Evolutionary conservation across 2,113 vertebrate genomes (phyloP).

Genomic region (Platichthys stellatus): DNA sequence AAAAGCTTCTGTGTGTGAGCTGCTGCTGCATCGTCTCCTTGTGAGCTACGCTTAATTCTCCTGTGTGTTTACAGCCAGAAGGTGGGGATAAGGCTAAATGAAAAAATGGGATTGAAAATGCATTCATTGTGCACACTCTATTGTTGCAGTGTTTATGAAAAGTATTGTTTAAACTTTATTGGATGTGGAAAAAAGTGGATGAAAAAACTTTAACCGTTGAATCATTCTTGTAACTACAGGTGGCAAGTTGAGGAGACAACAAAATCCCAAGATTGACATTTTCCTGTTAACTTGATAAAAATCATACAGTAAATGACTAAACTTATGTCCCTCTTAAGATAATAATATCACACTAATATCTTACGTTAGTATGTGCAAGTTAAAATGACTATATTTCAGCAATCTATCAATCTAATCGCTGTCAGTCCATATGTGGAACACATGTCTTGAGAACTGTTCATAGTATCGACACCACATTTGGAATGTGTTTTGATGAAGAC

Average conservation of each 20-base stretch:
- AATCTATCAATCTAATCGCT: too few relatives aligned
- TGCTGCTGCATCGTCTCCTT: slow-evolving; percentile 19
- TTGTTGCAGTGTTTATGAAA: background rate
- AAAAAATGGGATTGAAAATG: background rate
- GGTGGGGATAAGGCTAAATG: background rate
- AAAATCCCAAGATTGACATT: too few relatives aligned
- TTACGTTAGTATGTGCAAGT: too few relatives aligned
- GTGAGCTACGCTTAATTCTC: background rate
- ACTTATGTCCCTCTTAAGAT: too few relatives aligned
- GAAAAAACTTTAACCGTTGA: background rate
- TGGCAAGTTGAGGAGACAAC: background rate
- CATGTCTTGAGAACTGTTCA: too few relatives aligned
- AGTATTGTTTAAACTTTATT: background rate
- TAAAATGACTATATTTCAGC: too few relatives aligned
- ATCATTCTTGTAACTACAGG: background rate
- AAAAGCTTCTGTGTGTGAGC: slow-evolving; percentile 7
- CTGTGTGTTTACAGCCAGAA: slow-evolving; percentile 12
- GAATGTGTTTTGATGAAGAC: too few relatives aligned
- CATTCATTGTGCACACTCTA: background rate
- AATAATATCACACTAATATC: too few relatives aligned
- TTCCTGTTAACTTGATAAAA: too few relatives aligned
- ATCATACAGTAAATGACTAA: too few relatives aligned
- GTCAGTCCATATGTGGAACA: too few relatives aligned
- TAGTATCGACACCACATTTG: too few relatives aligned
- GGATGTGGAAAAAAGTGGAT: background rate